These are phyloP conservation scores for Illadopsis cleaveri DNA, from an alignment of 2,113 vertebrate genomes.

Conservation along the genomic window DNA sequence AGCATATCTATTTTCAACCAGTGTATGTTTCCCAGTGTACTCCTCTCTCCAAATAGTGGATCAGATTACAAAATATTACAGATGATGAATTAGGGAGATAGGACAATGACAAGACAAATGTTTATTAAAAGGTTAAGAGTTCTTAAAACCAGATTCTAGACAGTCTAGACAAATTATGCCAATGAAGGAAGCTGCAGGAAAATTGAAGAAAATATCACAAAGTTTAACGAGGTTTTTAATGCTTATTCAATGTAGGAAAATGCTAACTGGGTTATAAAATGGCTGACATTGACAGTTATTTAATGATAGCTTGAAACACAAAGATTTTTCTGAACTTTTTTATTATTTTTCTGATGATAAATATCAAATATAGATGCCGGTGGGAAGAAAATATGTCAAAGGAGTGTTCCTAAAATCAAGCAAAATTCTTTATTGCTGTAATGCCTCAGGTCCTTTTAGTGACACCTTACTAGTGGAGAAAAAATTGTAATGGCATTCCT, in stretches of 20 bases:
- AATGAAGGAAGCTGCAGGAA: not conserved
- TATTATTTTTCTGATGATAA: not conserved
- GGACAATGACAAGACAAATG: not conserved
- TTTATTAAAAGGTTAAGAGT: constrained; percentile 34
- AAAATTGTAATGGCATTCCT: not conserved
- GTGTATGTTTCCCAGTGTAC: not conserved
- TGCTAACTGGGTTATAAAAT: not conserved
- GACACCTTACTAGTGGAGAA: not conserved
- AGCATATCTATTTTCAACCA: constrained; percentile 19
- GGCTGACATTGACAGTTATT: not conserved
- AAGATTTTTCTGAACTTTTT: not conserved
- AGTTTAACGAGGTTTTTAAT: not conserved
- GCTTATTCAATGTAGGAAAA: not conserved
- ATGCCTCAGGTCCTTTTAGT: not conserved
- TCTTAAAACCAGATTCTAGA: not conserved
- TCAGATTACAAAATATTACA: constrained; percentile 7
- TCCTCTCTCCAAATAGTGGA: not conserved
- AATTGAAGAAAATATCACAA: not conserved
- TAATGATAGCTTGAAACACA: not conserved
- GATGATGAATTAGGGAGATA: not conserved
- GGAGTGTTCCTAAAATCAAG: not conserved
- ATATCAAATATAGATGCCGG: not conserved
- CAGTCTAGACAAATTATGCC: not conserved
- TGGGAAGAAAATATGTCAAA: not conserved
- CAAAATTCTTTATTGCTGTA: not conserved